These are phyloP conservation scores for Microtus obscurus DNA, from an alignment of 2,797 vertebrate genomes.

Conservation along the genomic window DNA sequence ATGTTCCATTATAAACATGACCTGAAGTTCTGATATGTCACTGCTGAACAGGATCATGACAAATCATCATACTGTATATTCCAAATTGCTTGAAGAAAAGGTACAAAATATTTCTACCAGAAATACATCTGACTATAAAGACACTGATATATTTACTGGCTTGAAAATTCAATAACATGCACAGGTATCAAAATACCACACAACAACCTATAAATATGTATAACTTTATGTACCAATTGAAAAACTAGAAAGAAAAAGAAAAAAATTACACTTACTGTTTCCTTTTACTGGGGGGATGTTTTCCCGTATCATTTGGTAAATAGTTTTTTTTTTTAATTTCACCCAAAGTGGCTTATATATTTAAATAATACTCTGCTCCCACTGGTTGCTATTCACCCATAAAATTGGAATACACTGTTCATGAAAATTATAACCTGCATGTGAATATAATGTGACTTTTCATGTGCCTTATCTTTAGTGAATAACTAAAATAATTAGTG, in stretches of 20 bases:
- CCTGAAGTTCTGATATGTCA: neutral
- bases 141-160: neutral
- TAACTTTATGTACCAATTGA: neutral
- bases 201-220: neutral
- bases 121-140: neutral
- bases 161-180: neutral
- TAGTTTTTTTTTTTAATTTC: neutral
- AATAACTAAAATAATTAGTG: conserved; percentile 65
- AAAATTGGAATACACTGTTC: conserved; percentile 1
- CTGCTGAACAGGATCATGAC: neutral
- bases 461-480: conserved; percentile 11
- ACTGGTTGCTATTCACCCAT: neutral
- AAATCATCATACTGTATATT: neutral
- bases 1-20: neutral
- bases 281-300: neutral
- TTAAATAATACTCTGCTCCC: conserved; percentile 7
- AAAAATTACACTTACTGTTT: conserved; percentile 3
- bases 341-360: neutral
- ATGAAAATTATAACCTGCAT: conserved; percentile 8
- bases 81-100: neutral
- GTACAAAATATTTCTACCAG: neutral
- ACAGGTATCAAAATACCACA: neutral
- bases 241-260: neutral
- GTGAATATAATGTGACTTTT: neutral
- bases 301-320: neutral